Base-by-base conservation (phyloP, 2,888 invertebrate species). In the Linyphia triangularis region DNA sequence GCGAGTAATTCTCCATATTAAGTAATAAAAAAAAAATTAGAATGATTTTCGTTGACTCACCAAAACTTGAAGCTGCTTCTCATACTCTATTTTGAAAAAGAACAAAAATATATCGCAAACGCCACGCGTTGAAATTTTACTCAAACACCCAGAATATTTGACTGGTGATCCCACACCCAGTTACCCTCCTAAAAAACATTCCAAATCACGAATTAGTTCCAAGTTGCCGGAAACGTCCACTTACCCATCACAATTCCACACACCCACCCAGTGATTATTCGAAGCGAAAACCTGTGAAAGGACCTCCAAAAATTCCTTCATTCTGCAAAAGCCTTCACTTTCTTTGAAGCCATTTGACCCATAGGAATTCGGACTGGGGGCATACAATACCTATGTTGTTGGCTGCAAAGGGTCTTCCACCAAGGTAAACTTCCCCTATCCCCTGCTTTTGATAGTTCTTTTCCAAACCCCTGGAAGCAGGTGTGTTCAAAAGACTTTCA, bases 401-500 rank as follows among this genome's bases (percentile, higher is more conserved):
- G 40, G 40, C 10, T 40, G 10, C 40, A 16, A 40, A 40, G 40
- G 40, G 40, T 40, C 40, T 40, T n/a, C n/a, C n/a, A n/a, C n/a
- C n/a, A n/a, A n/a, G n/a, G n/a, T n/a, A 16, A 16, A 40, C 40
- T 16, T 16, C 40, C 40, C 9, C 1, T 40, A 40, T 9, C 1
- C 10, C 9, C 3, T 0, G 10, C 40, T 40, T 40, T 51, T 51
- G 51, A n/a, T 51, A 51, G n/a, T n/a, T n/a, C 51, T 51, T 13
- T 51, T 9, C 51, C 51, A n/a, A n/a, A n/a, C 51, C 13, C 16
- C 51, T 16, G 16, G n/a, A 1, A 16, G n/a, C 51, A 51, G 51
- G 51, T 51, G 51, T 51, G 51, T 51, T 51, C 51, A 51, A 51
- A 40, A 51, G 51, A 51, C n/a, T 51, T 51, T 51, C 51, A 51